A percentile compares a stretch with the other conserved stretches of the same genome.
Evolutionary conservation across 2,888 invertebrate genomes (phyloP).

Genomic region (Tanytarsus gracilentus): DNA sequence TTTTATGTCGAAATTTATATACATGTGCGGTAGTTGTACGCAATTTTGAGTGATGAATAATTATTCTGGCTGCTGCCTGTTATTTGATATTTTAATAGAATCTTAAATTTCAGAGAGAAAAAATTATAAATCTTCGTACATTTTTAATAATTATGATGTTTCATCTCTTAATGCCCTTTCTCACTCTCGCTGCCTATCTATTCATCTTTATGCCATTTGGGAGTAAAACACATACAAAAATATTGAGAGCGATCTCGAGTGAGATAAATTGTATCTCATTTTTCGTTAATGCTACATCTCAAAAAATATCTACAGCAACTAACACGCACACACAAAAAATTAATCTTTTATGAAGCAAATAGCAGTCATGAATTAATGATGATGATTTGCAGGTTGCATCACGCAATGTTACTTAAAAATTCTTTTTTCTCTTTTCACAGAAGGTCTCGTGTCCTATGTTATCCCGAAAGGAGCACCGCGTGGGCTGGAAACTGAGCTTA

Average conservation of each 20-base stretch:
- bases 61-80: slow-evolving; percentile 8
- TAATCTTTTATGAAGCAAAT: slow-evolving; percentile 22
- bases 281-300: slow-evolving; percentile 9
- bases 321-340: neutral
- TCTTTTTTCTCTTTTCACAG: slow-evolving; percentile 44
- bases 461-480: slow-evolving; percentile 65
- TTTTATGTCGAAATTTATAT: slow-evolving; percentile 13
- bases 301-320: neutral
- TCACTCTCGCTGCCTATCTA: neutral
- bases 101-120: too few species aligned
- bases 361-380: slow-evolving; percentile 25
- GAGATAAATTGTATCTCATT: slow-evolving; percentile 27
- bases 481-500: slow-evolving; percentile 63
- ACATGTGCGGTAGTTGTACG: neutral
- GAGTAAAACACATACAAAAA: neutral
- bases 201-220: neutral
- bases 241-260: neutral
- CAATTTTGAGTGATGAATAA: slow-evolving; percentile 20
- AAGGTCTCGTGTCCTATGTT: slow-evolving; percentile 68
- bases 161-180: slow-evolving; percentile 3
- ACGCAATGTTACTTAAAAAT: slow-evolving; percentile 8
- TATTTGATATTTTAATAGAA: slow-evolving; percentile 26
- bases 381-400: slow-evolving; percentile 25
- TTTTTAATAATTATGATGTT: slow-evolving; percentile 22
- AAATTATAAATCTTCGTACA: neutral